Percentiles rank a stretch among this genome's conserved stretches.
Conservation (phyloP, 2,888 invertebrate species). For the Magallana nippona region DNA sequence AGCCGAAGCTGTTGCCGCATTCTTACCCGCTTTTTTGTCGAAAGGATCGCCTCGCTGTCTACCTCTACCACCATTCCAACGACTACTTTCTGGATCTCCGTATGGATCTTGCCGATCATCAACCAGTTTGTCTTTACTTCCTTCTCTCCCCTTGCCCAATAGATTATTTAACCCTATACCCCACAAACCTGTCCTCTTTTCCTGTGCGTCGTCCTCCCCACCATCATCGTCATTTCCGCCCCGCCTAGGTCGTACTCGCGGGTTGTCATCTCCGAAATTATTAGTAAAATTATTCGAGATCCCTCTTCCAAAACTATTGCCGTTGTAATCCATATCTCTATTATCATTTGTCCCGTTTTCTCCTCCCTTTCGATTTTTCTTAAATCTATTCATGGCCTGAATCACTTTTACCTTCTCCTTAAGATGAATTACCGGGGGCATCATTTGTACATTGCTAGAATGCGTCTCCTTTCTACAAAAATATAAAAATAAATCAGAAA, state of each 20-base stretch:
- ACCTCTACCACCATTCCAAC: background rate
- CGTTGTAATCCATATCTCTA: background rate
- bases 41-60: background rate
- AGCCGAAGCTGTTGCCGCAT: slow-evolving; percentile 8
- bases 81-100: slow-evolving; percentile 13
- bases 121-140: slow-evolving; percentile 2
- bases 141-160: slow-evolving; percentile 12
- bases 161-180: background rate
- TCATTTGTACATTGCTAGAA: background rate
- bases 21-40: background rate
- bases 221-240: background rate
- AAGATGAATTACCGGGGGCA: background rate
- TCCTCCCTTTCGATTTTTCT: background rate
- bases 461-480: background rate
- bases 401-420: background rate
- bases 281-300: background rate
- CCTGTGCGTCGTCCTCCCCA: background rate
- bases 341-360: background rate
- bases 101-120: slow-evolving; percentile 18
- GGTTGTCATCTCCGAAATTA: background rate
- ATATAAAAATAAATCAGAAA: too few relatives aligned
- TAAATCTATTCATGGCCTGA: slow-evolving; percentile 14
- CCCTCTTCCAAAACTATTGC: background rate
- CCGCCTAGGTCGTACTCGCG: background rate
- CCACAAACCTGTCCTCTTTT: background rate